Conservation (phyloP, 2,113 vertebrate species). For the Platichthys flesus region DNA sequence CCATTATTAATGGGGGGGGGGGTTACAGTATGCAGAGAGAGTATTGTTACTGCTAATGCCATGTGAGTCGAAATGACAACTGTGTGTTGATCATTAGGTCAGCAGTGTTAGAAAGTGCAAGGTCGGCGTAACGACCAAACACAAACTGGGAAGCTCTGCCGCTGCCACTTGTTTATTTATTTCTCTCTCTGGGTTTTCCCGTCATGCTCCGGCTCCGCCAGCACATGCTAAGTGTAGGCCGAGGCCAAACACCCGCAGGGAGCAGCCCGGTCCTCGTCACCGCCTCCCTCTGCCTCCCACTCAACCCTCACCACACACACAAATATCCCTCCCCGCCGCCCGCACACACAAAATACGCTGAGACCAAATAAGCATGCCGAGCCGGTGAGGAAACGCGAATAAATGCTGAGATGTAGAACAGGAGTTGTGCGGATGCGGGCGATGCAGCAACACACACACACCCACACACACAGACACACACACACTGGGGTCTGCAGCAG, state of each 20-base stretch:
- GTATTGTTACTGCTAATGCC: too few relatives aligned
- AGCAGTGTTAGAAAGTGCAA: neutral
- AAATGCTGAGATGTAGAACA: constrained; percentile 45
- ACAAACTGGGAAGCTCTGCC: constrained; percentile 7
- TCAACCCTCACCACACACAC: constrained; percentile 57
- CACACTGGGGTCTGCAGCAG: constrained; percentile 45
- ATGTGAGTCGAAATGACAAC: too few relatives aligned
- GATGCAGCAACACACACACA: neutral
- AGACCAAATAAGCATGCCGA: constrained; percentile 53
- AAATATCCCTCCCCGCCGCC: constrained; percentile 52
- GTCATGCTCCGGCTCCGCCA: constrained; percentile 37
- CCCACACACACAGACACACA: constrained; percentile 36
- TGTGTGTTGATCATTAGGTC: too few relatives aligned
- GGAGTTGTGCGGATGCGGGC: constrained; percentile 50
- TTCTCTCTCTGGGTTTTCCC: constrained; percentile 36
- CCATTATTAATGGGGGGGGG: too few relatives aligned
- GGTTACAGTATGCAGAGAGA: too few relatives aligned
- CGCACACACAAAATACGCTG: constrained; percentile 8
- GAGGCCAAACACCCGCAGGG: constrained; percentile 64
- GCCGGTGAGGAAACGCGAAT: constrained; percentile 43
- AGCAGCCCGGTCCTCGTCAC: constrained; percentile 50
- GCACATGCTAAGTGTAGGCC: constrained; percentile 51
- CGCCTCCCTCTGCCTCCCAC: constrained; percentile 37
- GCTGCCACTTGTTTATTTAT: constrained; percentile 50
- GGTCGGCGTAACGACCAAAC: constrained; percentile 27